Percentiles rank a stretch among this genome's conserved stretches.
Conservation (phyloP, 2,797 vertebrate species). For the Gymnocypris eckloni region DNA sequence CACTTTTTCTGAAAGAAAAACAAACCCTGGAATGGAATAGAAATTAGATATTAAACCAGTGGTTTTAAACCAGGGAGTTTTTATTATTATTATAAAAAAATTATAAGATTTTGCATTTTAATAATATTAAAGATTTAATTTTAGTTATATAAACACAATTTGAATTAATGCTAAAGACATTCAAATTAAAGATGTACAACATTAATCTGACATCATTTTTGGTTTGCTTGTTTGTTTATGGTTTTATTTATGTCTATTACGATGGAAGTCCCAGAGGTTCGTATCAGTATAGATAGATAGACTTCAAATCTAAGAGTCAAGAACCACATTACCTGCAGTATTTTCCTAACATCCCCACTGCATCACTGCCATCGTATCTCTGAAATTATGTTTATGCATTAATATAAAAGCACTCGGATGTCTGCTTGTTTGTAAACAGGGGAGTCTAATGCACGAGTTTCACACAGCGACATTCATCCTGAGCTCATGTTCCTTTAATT, state of each 20-base stretch:
- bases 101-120: too few relatives aligned
- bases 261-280: neutral
- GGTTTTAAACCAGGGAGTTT: too few relatives aligned
- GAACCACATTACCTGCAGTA: neutral
- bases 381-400: neutral
- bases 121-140: neutral
- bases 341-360: neutral
- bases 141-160: neutral
- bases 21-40: neutral
- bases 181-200: neutral
- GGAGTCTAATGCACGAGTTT: conserved; percentile 8
- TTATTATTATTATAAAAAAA: too few relatives aligned
- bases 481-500: conserved; percentile 65
- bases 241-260: neutral
- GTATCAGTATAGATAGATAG: neutral
- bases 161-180: neutral
- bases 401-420: neutral
- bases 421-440: neutral
- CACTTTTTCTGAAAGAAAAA: neutral
- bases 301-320: neutral
- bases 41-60: neutral
- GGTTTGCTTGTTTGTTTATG: neutral
- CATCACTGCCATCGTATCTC: neutral
- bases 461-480: conserved; percentile 9
- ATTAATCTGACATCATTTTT: neutral